Conservation (phyloP, 2,888 invertebrate genomes). For the Anoncus sp. region DNA sequence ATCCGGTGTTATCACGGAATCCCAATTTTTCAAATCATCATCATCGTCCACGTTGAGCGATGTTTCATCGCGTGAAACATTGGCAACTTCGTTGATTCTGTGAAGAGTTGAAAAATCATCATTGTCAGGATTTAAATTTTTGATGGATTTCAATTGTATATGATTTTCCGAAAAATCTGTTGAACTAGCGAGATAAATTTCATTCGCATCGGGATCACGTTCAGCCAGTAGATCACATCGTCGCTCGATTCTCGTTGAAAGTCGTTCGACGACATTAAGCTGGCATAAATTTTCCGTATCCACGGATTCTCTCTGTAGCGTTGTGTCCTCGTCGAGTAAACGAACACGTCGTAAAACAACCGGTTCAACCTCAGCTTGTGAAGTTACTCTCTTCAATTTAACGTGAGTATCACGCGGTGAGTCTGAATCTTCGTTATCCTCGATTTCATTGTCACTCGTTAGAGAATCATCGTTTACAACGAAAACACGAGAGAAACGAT, state of each 20-base stretch:
- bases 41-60: too few species aligned
- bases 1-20: conserved; percentile 77
- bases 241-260: conserved; percentile 45
- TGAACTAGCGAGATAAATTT: conserved; percentile 79
- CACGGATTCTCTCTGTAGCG: conserved; percentile 42
- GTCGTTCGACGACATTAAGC: conserved; percentile 27
- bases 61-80: neutral
- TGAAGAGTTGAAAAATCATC: conserved; percentile 59
- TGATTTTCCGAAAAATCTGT: conserved; percentile 76
- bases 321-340: conserved; percentile 73
- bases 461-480: conserved; percentile 82
- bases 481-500: conserved; percentile 81
- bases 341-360: conserved; percentile 77
- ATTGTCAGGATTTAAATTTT: conserved; percentile 77
- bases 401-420: conserved; percentile 74
- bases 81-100: neutral
- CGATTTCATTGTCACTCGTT: conserved; percentile 79
- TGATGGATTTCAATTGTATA: conserved; percentile 79
- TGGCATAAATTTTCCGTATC: conserved; percentile 37
- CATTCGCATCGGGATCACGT: conserved; percentile 69
- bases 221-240: conserved; percentile 58
- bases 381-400: conserved; percentile 73
- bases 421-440: conserved; percentile 77
- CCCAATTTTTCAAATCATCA: conserved; percentile 65
- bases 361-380: conserved; percentile 74